phyloP scores from a whole-genome alignment of 2,113 vertebrate genomes.

The Callionymus lyra region DNA sequence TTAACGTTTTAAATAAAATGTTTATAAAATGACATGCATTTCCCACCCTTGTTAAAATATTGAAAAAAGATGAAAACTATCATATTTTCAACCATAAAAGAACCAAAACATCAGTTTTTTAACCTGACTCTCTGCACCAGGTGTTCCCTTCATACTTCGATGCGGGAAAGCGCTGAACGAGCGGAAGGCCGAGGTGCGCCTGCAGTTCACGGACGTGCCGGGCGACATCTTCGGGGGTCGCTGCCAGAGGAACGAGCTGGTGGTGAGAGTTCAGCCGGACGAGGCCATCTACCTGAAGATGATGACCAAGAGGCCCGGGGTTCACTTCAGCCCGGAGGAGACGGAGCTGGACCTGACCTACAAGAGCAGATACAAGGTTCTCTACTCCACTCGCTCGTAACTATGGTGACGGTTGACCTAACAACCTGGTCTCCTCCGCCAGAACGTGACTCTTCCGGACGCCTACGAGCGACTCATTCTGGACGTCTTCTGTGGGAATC shows the following conservation, averaged over 20 bases:
- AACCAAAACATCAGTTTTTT: too few relatives aligned
- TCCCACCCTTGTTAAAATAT: too few relatives aligned
- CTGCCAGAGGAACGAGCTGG: constrained; percentile 81
- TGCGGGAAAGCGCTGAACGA: constrained; percentile 90
- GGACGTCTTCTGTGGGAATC: constrained; percentile 83
- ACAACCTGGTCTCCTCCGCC: constrained; percentile 1
- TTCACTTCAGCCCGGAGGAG: constrained; percentile 79
- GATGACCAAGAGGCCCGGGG: constrained; percentile 83
- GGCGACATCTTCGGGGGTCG: constrained; percentile 75
- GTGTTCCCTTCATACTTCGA: constrained; percentile 82
- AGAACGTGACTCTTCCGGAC: constrained; percentile 81
- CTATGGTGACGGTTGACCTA: not conserved
- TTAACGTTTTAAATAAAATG: too few relatives aligned
- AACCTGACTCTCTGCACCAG: constrained; percentile 30
- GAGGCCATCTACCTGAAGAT: constrained; percentile 85
- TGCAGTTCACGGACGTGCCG: constrained; percentile 80
- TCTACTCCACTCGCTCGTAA: not conserved
- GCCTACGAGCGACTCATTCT: constrained; percentile 83
- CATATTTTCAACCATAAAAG: too few relatives aligned
- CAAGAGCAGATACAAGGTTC: constrained; percentile 78
- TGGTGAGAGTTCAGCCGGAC: constrained; percentile 79
- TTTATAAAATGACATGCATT: too few relatives aligned
- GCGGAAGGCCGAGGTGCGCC: constrained; percentile 78
- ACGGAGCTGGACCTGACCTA: constrained; percentile 87
- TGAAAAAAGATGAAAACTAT: too few relatives aligned